Base-by-base conservation (phyloP, 2,797 vertebrate species). In the Sebastolobus alascanus region DNA sequence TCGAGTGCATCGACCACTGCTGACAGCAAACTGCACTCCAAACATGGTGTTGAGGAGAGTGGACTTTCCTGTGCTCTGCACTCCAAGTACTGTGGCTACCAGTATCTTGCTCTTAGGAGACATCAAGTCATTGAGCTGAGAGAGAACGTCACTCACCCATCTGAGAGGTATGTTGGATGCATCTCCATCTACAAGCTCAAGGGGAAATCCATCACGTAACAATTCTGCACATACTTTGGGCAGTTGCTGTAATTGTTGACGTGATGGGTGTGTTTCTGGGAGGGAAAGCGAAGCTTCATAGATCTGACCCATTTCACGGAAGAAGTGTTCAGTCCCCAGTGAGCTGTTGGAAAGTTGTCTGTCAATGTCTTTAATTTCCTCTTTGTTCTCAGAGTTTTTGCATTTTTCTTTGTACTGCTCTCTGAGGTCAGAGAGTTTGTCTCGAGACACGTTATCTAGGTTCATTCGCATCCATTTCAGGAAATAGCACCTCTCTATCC, bases 161-260 rank as follows among this genome's bases (percentile, higher is more conserved):
- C 67, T 92, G 25, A 96, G 66, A 22, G 96, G 95, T 33, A 96
- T 93, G 74, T 96, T 96, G 52, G 95, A 95, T 0, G 96, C 95
- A 78, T 95, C 95, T 80, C 97, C 96, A 38, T 97, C 96, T 0
- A 97, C 84, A 29, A 97, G 93, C 84, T 97, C 97, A 77, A 97
- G 43, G 1, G 96, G 96, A 60, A 95, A 95, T 8, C 96, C 96
- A 73, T 92, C 87, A 37, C 96, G 79, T 78, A 97, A 79, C 64
- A 97, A 84, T 29, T 92, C 50, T 50, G 94, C 94, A 79, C 95
- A 96, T 12, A 96, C 63, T 59, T 37, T 88, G 0, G 96, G 96
- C 64, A 97, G 93, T 55, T 94, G 85, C 1, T 77, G 38, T 25
- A 96, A 92, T 10, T 95, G 92, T 68, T 90, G 16, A 27, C 56